phyloP scores from a whole-genome alignment of 2,888 invertebrate species.

The Ichneumoninae sp. region DNA sequence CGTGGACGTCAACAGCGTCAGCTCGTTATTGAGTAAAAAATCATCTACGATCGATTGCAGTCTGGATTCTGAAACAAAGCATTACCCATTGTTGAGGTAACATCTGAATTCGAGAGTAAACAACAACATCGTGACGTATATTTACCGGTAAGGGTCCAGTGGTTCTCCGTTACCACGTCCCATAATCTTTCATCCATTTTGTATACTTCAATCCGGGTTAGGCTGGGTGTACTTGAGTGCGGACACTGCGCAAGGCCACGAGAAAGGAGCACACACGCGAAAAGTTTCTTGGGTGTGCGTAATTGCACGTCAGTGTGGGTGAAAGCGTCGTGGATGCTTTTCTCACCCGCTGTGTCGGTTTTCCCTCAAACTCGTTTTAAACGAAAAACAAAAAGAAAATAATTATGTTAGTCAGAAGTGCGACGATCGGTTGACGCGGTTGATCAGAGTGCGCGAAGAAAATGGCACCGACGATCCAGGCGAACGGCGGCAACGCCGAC shows the following conservation, averaged over 20 bases:
- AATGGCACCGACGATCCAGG: slow-evolving; percentile 92
- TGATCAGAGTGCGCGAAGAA: slow-evolving; percentile 68
- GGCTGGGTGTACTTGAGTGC: neutral
- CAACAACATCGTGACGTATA: neutral
- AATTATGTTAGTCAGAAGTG: neutral
- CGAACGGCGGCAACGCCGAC: slow-evolving; percentile 86
- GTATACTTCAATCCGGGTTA: neutral
- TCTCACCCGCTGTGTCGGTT: neutral
- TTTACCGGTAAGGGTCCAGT: slow-evolving; percentile 47
- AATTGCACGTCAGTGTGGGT: neutral
- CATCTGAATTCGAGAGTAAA: neutral
- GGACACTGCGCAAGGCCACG: neutral
- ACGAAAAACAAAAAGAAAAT: neutral
- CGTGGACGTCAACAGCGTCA: slow-evolving; percentile 17
- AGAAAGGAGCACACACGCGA: neutral
- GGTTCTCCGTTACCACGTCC: slow-evolving; percentile 7
- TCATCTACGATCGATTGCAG: slow-evolving; percentile 27
- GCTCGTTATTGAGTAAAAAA: slow-evolving; percentile 31
- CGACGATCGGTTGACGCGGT: neutral
- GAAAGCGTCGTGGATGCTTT: slow-evolving; percentile 12
- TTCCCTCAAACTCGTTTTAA: neutral
- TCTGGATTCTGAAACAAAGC: slow-evolving; percentile 30
- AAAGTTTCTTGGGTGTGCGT: neutral
- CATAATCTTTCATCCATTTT: slow-evolving; percentile 43
- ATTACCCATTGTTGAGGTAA: neutral